These are phyloP conservation scores for Hydropsyche tenuis DNA, from an alignment of 1,140 invertebrate species.

Conservation along the genomic window DNA sequence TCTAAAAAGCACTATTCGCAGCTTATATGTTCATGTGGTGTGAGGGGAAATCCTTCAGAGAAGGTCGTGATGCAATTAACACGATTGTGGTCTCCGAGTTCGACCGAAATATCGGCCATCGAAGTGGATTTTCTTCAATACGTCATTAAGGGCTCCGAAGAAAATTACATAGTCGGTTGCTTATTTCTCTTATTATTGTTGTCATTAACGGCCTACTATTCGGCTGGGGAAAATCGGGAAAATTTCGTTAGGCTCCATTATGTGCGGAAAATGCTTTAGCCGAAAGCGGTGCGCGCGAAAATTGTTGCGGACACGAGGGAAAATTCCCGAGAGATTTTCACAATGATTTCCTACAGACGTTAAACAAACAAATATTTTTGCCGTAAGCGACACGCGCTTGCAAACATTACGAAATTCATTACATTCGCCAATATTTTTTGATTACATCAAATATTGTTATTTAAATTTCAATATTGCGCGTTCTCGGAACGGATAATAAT, in stretches of 20 bases:
- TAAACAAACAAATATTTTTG: conserved; percentile 14
- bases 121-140: conserved; percentile 34
- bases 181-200: conserved; percentile 25
- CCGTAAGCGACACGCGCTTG: not conserved
- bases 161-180: conserved; percentile 26
- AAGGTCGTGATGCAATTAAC: conserved; percentile 5
- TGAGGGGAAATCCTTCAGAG: not conserved
- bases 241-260: conserved; percentile 29
- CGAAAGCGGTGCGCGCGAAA: conserved; percentile 1
- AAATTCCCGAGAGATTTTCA: conserved; percentile 17
- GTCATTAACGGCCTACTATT: conserved; percentile 29
- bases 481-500: no score
- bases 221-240: not conserved
- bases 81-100: not conserved
- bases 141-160: conserved; percentile 35
- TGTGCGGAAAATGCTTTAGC: conserved; percentile 28
- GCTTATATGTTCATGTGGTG: no score
- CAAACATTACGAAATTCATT: no score
- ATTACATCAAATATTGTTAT: no score
- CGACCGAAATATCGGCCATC: not conserved
- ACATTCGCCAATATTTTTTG: no score
- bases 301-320: conserved; percentile 12
- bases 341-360: not conserved
- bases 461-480: no score
- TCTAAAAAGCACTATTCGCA: no score